phyloP scores from a whole-genome alignment of 2,113 vertebrate species.

The Connochaetes taurinus region DNA sequence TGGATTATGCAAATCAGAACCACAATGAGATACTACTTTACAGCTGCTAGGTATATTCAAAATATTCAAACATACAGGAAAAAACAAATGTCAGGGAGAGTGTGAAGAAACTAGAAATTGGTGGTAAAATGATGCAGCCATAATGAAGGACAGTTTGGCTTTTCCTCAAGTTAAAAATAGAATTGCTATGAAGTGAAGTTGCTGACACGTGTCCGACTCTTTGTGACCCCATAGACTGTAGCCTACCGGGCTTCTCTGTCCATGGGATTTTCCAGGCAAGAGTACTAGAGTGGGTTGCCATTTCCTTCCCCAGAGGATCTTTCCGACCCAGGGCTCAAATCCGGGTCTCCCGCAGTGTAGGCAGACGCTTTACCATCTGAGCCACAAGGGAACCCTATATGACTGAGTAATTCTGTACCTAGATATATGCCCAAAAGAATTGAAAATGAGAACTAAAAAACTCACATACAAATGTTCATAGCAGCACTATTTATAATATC shows the following conservation, averaged over 20 bases:
- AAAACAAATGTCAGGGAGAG: not conserved
- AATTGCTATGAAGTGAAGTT: not conserved
- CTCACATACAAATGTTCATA: not conserved
- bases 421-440: not conserved
- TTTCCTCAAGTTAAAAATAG: not conserved
- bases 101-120: not conserved
- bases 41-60: not conserved
- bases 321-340: too few species aligned
- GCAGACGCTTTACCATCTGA: too few species aligned
- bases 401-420: not conserved
- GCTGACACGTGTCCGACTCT: too few species aligned
- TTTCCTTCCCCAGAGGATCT: too few species aligned
- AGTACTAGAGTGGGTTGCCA: too few species aligned
- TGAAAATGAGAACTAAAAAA: not conserved
- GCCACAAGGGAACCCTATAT: too few species aligned
- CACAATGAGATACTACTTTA: not conserved
- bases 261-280: too few species aligned
- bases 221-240: too few species aligned
- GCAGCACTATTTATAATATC: not conserved
- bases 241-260: too few species aligned
- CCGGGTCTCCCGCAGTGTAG: too few species aligned
- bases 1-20: not conserved
- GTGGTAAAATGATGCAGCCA: not conserved
- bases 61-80: not conserved
- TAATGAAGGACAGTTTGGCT: not conserved